Evolutionary conservation across 2,797 vertebrate species (phyloP).

Genomic region (Darevskia mixta): DNA sequence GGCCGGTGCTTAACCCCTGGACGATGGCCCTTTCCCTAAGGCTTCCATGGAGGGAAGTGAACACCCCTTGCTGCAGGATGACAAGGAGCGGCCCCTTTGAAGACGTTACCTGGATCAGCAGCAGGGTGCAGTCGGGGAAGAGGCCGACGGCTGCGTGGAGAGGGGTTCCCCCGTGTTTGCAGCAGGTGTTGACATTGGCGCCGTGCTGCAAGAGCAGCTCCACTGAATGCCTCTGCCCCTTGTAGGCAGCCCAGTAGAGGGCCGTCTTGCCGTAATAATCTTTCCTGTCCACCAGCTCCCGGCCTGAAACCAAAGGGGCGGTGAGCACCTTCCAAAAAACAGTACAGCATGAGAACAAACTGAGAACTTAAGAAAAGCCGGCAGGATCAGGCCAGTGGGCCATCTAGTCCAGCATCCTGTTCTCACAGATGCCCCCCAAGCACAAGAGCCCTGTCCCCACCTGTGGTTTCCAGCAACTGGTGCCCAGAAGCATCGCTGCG

Average conservation of each 20-base stretch:
- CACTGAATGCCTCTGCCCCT: constrained; percentile 64
- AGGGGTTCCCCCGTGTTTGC: constrained; percentile 68
- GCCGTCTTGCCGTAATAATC: constrained; percentile 72
- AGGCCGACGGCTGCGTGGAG: constrained; percentile 69
- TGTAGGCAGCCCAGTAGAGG: constrained; percentile 72
- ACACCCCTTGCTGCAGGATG: neutral
- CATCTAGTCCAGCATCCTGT: too few relatives aligned
- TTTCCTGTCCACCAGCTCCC: constrained; percentile 65
- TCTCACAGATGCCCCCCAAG: too few relatives aligned
- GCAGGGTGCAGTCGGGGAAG: constrained; percentile 69
- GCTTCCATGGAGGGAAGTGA: too few relatives aligned
- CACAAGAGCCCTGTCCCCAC: too few relatives aligned
- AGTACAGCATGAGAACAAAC: too few relatives aligned
- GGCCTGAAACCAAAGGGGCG: constrained; percentile 39
- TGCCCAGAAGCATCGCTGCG: too few relatives aligned
- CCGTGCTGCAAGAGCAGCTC: constrained; percentile 67
- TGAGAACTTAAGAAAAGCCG: too few relatives aligned
- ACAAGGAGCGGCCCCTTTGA: neutral
- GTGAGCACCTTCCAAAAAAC: neutral
- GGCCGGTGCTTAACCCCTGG: too few relatives aligned
- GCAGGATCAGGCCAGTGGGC: too few relatives aligned
- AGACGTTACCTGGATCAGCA: constrained; percentile 61
- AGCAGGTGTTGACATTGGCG: constrained; percentile 66
- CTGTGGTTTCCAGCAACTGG: too few relatives aligned
- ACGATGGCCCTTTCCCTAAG: too few relatives aligned